Conservation (phyloP, 2,797 vertebrate genomes). For the Brachyrhaphis roseni region DNA sequence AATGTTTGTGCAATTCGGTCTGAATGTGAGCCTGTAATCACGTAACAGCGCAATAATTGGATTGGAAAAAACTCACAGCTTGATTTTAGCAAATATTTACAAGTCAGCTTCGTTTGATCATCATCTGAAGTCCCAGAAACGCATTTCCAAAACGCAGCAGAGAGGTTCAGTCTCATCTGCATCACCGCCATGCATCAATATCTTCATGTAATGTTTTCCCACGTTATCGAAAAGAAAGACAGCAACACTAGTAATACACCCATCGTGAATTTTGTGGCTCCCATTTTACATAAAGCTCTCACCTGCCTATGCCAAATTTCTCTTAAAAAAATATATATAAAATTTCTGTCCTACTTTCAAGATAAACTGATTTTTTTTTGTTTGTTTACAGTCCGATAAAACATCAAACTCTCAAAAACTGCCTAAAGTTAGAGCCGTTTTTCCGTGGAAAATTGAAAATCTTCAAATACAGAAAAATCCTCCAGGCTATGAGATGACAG, state of each 20-base stretch:
- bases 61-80: slow-evolving; percentile 4
- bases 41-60: slow-evolving; percentile 9
- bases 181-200: background rate
- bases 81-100: slow-evolving; percentile 5
- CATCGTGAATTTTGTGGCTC: background rate
- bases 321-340: background rate
- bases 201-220: background rate
- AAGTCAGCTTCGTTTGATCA: background rate
- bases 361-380: background rate
- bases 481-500: background rate
- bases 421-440: background rate
- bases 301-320: background rate
- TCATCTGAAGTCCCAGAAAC: background rate
- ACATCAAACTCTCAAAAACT: background rate
- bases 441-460: background rate
- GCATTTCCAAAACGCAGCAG: background rate
- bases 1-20: slow-evolving; percentile 9
- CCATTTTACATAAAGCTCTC: background rate
- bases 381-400: background rate
- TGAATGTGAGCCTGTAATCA: slow-evolving; percentile 8
- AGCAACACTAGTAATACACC: background rate
- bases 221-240: background rate
- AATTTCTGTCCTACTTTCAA: background rate
- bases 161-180: background rate
- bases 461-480: background rate